Conservation (phyloP, 2,113 vertebrate species). For the Channa maculata region DNA sequence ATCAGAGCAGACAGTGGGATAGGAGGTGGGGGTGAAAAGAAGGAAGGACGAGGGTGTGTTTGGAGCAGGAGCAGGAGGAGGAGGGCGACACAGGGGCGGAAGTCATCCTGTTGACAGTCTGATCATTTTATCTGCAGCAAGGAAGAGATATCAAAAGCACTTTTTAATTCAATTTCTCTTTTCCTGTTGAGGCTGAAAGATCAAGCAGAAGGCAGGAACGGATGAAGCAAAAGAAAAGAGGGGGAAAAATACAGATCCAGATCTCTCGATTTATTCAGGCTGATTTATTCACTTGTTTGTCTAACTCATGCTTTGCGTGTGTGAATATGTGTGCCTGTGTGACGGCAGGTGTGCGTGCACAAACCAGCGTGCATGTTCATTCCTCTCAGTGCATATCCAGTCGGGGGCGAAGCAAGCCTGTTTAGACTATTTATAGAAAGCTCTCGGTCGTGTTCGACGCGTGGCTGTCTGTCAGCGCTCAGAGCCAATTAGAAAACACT, state of each 20-base stretch:
- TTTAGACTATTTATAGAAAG: conserved; percentile 65
- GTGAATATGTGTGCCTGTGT: conserved; percentile 8
- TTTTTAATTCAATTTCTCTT: conserved; percentile 82
- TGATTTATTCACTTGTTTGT: conserved; percentile 69
- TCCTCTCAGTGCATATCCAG: conserved; percentile 31
- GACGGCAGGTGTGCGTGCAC: conserved; percentile 30
- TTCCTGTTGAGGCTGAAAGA: conserved; percentile 71
- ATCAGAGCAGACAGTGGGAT: conserved; percentile 69
- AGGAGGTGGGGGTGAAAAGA: conserved; percentile 44
- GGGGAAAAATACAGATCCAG: conserved; percentile 17
- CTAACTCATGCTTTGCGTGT: conserved; percentile 30
- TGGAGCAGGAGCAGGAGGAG: conserved; percentile 16
- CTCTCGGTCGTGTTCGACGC: conserved; percentile 16
- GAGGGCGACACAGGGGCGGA: conserved; percentile 29
- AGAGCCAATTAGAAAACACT: conserved; percentile 75
- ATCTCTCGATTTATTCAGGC: conserved; percentile 67
- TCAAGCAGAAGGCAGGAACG: conserved; percentile 58
- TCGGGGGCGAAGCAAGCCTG: conserved; percentile 21
- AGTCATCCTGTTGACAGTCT: conserved; percentile 76
- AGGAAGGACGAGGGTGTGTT: conserved; percentile 47
- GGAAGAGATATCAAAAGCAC: conserved; percentile 78
- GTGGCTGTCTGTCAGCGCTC: conserved; percentile 59
- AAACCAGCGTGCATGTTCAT: conserved; percentile 4
- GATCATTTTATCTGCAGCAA: conserved; percentile 79
- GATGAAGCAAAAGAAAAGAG: conserved; percentile 31